A percentile compares a stretch with the other conserved stretches of the same genome.
These are phyloP conservation scores for Enteromius anoplus DNA, from an alignment of 2,797 vertebrate species.

Conservation along the genomic window DNA sequence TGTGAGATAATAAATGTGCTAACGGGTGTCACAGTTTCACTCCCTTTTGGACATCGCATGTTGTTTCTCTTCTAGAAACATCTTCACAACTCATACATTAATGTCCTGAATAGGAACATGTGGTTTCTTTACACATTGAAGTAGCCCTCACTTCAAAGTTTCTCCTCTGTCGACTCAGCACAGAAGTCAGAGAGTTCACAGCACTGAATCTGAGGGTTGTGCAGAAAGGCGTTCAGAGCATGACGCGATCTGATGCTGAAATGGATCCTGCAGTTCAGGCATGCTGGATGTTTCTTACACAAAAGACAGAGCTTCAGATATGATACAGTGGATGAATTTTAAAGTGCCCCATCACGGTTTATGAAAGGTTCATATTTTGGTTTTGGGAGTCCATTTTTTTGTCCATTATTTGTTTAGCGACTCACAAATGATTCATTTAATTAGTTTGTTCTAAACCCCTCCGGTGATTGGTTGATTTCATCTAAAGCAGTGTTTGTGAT, in stretches of 20 bases:
- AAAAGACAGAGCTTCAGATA: too few species aligned
- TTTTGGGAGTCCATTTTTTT: too few species aligned
- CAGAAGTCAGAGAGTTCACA: conserved; percentile 21
- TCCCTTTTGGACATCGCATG: background rate
- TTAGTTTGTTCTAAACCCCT: too few species aligned
- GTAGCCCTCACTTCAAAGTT: background rate
- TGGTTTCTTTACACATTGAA: conserved; percentile 29
- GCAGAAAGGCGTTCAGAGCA: background rate
- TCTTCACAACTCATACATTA: background rate
- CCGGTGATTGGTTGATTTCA: too few species aligned
- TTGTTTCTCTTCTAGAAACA: conserved; percentile 22
- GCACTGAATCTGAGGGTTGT: conserved; percentile 3
- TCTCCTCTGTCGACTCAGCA: background rate
- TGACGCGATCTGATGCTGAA: background rate
- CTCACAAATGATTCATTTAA: too few species aligned
- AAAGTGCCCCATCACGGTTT: too few species aligned
- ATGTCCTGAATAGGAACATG: conserved; percentile 19
- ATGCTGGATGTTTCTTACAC: background rate
- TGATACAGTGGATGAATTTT: too few species aligned
- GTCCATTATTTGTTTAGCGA: too few species aligned
- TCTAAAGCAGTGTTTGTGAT: too few species aligned
- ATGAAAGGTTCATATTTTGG: too few species aligned
- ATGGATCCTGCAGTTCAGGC: background rate
- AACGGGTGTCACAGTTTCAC: conserved; percentile 1
- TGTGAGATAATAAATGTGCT: background rate